Conservation (phyloP, 1,140 invertebrate species). For the Drosophila fuyamai region DNA sequence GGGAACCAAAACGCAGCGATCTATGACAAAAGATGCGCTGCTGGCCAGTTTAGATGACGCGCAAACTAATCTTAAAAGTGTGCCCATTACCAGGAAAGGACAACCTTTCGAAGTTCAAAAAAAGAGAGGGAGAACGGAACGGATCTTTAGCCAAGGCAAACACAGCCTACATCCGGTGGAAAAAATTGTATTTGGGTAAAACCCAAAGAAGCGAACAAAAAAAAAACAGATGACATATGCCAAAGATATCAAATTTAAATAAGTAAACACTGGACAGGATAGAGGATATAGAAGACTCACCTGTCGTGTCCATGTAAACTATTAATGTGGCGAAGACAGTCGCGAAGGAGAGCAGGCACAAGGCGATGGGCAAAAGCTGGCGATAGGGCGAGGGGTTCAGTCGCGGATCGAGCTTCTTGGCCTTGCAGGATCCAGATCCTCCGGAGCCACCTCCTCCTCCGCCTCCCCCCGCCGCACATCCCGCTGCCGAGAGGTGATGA, state of each 20-base stretch:
- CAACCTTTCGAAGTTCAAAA: conserved; percentile 16
- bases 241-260: conserved; percentile 78
- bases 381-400: conserved; percentile 84
- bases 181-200: conserved; percentile 21
- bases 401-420: conserved; percentile 82
- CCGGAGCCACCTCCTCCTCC: conserved; percentile 9
- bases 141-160: conserved; percentile 50
- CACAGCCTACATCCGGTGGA: conserved; percentile 80
- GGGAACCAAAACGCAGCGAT: conserved; percentile 28
- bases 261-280: conserved; percentile 41
- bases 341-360: conserved; percentile 88
- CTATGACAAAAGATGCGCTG: conserved; percentile 71
- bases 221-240: conserved; percentile 65
- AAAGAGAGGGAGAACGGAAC: neutral
- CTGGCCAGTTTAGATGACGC: conserved; percentile 52
- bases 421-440: conserved; percentile 53
- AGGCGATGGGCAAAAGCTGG: conserved; percentile 86
- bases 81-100: conserved; percentile 67
- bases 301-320: conserved; percentile 89
- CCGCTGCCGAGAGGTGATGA: conserved; percentile 51
- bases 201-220: conserved; percentile 8
- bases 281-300: conserved; percentile 80
- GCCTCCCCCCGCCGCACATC: conserved; percentile 31
- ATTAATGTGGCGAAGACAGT: conserved; percentile 88
- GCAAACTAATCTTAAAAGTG: conserved; percentile 82